Evolutionary conservation across 2,888 invertebrate genomes (phyloP), one percentile per base, ranked within the genome.

Genomic region (Folsomia manolachei): DNA sequence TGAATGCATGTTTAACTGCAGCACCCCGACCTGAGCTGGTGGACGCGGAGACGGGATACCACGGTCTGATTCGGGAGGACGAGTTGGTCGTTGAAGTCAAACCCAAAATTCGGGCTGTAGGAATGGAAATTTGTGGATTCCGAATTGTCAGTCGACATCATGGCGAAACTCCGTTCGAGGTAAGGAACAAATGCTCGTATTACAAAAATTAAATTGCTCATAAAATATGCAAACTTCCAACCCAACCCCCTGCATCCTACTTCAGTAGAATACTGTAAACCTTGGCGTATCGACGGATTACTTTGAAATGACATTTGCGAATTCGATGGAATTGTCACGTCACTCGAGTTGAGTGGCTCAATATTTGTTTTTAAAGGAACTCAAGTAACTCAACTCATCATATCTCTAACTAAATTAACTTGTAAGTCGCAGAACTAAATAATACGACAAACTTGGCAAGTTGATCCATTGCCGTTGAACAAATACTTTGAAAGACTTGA

Each of bases 161-260:
- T 86, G 94, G 94, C 74, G 95, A 95, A 83, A 93, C 94, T 76
- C 95, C 95, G n/a, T 95, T 95, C 84, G 90, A 91, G 87, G 92
- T 92, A 81, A 83, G 84, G 27, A 27, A 27, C 24, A 63, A 70
- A 72, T n/a, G n/a, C n/a, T n/a, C n/a, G n/a, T n/a, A n/a, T n/a
- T n/a, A n/a, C n/a, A n/a, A n/a, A n/a, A 7, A 56, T 39, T 39
- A 39, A 39, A 39, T 39, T 39, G 39, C 14, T 14, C 39, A 39
- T 39, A n/a, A n/a, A n/a, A n/a, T n/a, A n/a, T n/a, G n/a, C n/a
- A n/a, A n/a, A n/a, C n/a, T n/a, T n/a, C n/a, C n/a, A n/a, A n/a
- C n/a, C n/a, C n/a, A n/a, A n/a, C n/a, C n/a, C n/a, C n/a, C n/a
- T n/a, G n/a, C n/a, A n/a, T n/a, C n/a, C n/a, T n/a, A n/a, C n/a